These are phyloP conservation scores for Archilochus colubris DNA, from an alignment of 2,113 vertebrate genomes.

Conservation along the genomic window DNA sequence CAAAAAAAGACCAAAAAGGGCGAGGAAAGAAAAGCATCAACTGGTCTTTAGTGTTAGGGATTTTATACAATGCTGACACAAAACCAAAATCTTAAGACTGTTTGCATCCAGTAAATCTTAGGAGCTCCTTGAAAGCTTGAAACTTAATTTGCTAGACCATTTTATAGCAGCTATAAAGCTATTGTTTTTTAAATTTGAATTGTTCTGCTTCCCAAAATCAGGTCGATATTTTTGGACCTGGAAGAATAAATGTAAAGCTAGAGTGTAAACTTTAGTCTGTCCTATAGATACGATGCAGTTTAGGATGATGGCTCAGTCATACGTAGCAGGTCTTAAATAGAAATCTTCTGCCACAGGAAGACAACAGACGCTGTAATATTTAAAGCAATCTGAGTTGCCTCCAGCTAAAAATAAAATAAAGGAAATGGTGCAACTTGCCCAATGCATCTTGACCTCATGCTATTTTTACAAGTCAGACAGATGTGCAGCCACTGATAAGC, in stretches of 20 bases:
- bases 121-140: conserved; percentile 1
- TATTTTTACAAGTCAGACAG: conserved; percentile 76
- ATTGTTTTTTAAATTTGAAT: not conserved
- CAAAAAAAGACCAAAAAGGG: too few species aligned
- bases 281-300: not conserved
- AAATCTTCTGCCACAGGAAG: conserved; percentile 30
- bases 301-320: not conserved
- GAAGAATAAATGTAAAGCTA: not conserved
- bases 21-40: not conserved
- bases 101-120: not conserved
- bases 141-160: not conserved
- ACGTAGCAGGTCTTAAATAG: conserved; percentile 19
- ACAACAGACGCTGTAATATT: conserved; percentile 48
- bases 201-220: not conserved
- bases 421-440: conserved; percentile 46
- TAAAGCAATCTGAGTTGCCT: conserved; percentile 60
- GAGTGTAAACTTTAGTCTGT: not conserved
- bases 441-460: conserved; percentile 69
- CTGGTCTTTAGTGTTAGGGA: not conserved
- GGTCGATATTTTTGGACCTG: not conserved
- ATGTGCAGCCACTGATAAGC: conserved; percentile 59
- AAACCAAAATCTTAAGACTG: not conserved
- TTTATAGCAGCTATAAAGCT: not conserved
- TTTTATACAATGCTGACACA: conserved; percentile 1
- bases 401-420: conserved; percentile 64